Evolutionary conservation across 1,140 invertebrate genomes (phyloP).

Genomic region (Eupeodes corollae): DNA sequence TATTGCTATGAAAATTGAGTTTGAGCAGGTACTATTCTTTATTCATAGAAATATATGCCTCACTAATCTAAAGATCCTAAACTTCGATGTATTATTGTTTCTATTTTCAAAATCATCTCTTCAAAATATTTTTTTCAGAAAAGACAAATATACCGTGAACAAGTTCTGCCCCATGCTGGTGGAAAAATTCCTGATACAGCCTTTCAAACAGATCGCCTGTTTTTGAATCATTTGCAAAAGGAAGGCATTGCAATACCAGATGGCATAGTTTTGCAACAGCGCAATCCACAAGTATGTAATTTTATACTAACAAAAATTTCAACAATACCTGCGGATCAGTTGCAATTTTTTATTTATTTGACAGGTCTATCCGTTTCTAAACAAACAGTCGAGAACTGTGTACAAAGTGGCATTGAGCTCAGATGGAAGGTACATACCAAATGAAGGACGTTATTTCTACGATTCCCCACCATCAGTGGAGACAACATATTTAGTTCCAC

Average conservation of each 20-base stretch:
- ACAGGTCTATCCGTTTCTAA: conserved; percentile 31
- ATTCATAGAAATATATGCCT: no score
- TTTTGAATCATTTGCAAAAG: conserved; percentile 50
- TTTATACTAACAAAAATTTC: not conserved
- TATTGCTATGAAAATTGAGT: no score
- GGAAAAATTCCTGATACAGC: conserved; percentile 55
- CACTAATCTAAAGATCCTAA: no score
- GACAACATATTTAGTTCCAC: conserved; percentile 34
- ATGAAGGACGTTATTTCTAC: conserved; percentile 29
- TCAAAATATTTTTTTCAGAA: conserved; percentile 43
- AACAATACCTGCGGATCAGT: no score
- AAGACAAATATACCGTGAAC: conserved; percentile 52
- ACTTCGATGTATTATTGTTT: no score
- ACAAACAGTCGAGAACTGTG: conserved; percentile 26
- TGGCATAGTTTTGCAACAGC: conserved; percentile 44
- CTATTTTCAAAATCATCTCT: no score
- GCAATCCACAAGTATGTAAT: conserved; percentile 29
- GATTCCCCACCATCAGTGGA: conserved; percentile 26
- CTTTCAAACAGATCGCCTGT: conserved; percentile 47
- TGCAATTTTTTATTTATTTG: no score
- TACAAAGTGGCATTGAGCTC: conserved; percentile 31
- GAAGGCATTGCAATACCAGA: conserved; percentile 50
- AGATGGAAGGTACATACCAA: conserved; percentile 27
- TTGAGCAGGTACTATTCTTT: no score
- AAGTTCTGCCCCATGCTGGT: conserved; percentile 48